Evolutionary conservation across 2,113 vertebrate genomes (phyloP).

Genomic region (Rhombomys opimus): DNA sequence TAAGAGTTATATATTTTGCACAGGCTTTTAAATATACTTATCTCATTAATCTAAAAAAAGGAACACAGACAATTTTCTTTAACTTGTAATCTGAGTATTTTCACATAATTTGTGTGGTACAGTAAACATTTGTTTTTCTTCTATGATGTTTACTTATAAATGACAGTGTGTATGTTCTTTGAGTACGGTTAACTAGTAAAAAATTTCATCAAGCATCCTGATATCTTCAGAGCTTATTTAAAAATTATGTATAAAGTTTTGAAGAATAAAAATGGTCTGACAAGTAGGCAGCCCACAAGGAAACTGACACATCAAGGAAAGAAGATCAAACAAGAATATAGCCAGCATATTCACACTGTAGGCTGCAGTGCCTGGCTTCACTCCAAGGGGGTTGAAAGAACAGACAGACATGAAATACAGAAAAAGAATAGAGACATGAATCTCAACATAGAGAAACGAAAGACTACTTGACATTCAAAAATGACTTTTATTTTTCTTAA

Average conservation of each 20-base stretch:
- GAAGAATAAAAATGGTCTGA: conserved; percentile 87
- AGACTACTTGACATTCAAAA: conserved; percentile 87
- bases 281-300: conserved; percentile 88
- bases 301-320: conserved; percentile 88
- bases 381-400: conserved; percentile 87
- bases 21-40: not conserved
- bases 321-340: conserved; percentile 87
- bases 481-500: conserved; percentile 66
- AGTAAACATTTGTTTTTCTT: conserved; percentile 82
- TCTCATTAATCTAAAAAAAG: conserved; percentile 59
- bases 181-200: conserved; percentile 84
- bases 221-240: conserved; percentile 83
- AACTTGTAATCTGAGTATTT: conserved; percentile 55
- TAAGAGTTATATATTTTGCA: not conserved
- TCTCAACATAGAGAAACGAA: conserved; percentile 86
- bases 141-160: conserved; percentile 80
- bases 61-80: conserved; percentile 46
- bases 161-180: conserved; percentile 76
- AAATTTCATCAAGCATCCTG: conserved; percentile 82
- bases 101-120: conserved; percentile 65
- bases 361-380: conserved; percentile 82
- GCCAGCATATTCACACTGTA: conserved; percentile 83
- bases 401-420: conserved; percentile 85
- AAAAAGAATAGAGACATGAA: conserved; percentile 84
- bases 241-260: conserved; percentile 87